Conservation (phyloP, 1,140 invertebrate species). For the Pseudomyrmex gracilis region DNA sequence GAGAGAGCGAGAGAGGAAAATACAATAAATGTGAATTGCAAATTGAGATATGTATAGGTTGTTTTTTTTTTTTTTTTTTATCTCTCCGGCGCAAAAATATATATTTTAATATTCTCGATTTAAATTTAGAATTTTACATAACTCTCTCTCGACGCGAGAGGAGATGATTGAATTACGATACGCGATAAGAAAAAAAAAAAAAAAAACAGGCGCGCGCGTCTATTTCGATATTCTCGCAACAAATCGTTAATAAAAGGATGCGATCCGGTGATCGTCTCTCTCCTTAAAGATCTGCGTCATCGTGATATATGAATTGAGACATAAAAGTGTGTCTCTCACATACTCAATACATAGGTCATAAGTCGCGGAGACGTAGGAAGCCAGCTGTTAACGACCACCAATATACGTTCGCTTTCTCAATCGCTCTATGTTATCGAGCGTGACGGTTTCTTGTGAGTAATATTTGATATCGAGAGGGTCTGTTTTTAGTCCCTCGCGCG, state of each 20-base stretch:
- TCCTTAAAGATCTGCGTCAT: neutral
- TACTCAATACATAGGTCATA: constrained; percentile 5
- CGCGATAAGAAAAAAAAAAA: neutral
- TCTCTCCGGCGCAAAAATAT: neutral
- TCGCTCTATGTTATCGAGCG: neutral
- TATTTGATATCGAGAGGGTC: neutral
- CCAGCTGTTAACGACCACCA: neutral
- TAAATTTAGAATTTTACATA: neutral
- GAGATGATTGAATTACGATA: too few species aligned
- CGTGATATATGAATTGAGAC: constrained; percentile 17
- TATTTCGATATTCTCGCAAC: neutral
- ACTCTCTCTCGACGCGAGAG: too few species aligned
- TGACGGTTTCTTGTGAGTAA: constrained; percentile 6
- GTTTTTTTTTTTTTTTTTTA: neutral
- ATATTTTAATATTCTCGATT: neutral
- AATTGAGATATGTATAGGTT: neutral
- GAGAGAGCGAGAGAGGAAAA: neutral
- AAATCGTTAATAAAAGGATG: too few species aligned
- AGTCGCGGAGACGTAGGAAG: constrained; percentile 1
- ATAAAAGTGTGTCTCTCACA: neutral
- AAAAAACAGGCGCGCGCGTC: neutral
- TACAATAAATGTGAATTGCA: constrained; percentile 7
- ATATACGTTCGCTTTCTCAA: constrained; percentile 29
- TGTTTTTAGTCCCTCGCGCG: neutral
- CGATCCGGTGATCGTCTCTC: too few species aligned